phyloP scores from a whole-genome alignment of 2,113 vertebrate genomes.

The Hypanus sabinus region DNA sequence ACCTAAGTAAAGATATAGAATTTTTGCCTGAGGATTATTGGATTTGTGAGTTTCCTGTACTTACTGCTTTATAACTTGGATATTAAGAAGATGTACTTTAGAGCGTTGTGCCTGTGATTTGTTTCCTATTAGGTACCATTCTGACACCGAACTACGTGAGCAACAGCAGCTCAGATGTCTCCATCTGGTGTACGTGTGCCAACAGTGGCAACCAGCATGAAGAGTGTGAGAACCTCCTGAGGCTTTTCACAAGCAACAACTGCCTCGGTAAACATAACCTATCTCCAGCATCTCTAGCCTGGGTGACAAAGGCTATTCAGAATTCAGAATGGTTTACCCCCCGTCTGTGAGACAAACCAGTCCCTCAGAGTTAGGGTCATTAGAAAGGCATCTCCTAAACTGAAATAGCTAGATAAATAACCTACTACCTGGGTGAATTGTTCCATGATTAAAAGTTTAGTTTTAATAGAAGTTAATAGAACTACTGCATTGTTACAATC shows the following conservation, averaged over 20 bases:
- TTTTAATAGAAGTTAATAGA: background rate
- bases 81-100: background rate
- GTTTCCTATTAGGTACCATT: slow-evolving; percentile 66
- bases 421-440: background rate
- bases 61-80: background rate
- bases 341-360: background rate
- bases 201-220: slow-evolving; percentile 72
- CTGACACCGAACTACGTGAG: slow-evolving; percentile 89
- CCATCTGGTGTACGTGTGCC: slow-evolving; percentile 82
- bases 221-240: slow-evolving; percentile 70
- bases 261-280: slow-evolving; percentile 76
- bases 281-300: background rate
- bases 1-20: background rate
- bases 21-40: background rate
- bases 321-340: background rate
- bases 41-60: background rate
- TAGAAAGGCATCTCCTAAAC: background rate
- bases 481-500: background rate
- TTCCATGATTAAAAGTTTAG: background rate
- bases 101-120: background rate
- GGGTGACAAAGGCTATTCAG: background rate
- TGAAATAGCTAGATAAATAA: background rate
- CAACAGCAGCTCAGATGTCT: slow-evolving; percentile 70
- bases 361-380: background rate
- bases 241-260: slow-evolving; percentile 73